Conservation (phyloP, 2,113 vertebrate species). For the Lathamus discolor region DNA sequence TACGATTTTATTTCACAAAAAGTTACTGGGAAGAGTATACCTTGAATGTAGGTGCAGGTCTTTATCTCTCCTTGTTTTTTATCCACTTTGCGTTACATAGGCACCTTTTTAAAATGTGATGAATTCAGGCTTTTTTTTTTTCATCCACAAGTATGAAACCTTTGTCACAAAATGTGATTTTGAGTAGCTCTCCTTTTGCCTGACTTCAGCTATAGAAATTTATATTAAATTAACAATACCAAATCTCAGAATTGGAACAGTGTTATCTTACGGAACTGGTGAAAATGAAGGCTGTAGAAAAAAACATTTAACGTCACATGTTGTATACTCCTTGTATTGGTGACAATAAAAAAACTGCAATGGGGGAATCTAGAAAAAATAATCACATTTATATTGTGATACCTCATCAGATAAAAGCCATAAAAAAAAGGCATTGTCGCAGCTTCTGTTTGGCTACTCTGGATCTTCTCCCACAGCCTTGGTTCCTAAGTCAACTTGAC, state of each 20-base stretch:
- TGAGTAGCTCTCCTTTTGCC: background rate
- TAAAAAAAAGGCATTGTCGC: background rate
- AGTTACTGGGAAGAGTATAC: background rate
- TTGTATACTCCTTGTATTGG: background rate
- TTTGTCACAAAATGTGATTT: background rate
- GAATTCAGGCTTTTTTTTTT: background rate
- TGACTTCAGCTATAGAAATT: background rate
- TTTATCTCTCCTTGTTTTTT: background rate
- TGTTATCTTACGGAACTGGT: background rate
- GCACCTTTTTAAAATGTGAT: background rate
- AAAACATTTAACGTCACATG: accelerated
- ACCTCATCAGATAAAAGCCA: accelerated
- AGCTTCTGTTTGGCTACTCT: background rate
- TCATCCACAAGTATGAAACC: background rate
- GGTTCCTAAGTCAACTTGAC: no score
- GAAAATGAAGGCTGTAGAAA: background rate
- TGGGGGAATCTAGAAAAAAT: background rate
- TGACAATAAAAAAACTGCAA: background rate
- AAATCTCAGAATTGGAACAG: background rate
- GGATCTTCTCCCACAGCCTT: accelerated
- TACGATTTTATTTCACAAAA: background rate
- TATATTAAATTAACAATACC: background rate
- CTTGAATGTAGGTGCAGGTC: background rate
- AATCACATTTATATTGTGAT: background rate
- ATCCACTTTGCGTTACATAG: accelerated